Evolutionary conservation across 2,113 vertebrate genomes (phyloP).

Genomic region (Hystrix brachyura): DNA sequence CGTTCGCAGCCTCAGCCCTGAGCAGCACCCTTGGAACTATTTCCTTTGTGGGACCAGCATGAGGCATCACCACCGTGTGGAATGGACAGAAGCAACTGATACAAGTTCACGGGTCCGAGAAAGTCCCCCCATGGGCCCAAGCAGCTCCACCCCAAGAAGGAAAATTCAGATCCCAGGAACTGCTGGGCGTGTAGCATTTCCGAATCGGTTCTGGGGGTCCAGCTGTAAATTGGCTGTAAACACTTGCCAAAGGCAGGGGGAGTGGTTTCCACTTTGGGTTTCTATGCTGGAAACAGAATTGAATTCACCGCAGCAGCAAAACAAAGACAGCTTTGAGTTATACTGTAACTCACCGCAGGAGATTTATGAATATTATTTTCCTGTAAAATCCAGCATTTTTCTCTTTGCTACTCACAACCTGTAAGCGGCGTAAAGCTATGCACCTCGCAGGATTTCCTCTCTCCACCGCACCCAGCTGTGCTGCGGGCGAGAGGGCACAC

Average conservation of each 20-base stretch:
- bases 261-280: conserved; percentile 77
- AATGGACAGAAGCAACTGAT: neutral
- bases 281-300: conserved; percentile 80
- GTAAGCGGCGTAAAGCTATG: conserved; percentile 79
- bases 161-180: conserved; percentile 28
- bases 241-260: conserved; percentile 73
- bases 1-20: accelerated
- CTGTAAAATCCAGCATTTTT: conserved; percentile 87
- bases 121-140: neutral
- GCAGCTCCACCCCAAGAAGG: neutral
- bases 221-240: conserved; percentile 73
- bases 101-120: accelerated
- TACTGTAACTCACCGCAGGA: conserved; percentile 81
- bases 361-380: conserved; percentile 89
- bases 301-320: conserved; percentile 81
- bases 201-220: neutral
- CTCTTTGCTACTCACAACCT: conserved; percentile 82
- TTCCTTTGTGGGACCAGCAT: accelerated
- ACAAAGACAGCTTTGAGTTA: conserved; percentile 86
- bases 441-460: conserved; percentile 75
- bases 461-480: conserved; percentile 53
- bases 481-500: conserved; percentile 63
- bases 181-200: conserved; percentile 50
- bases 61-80: accelerated
- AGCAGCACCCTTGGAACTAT: accelerated